A percentile compares a stretch with the other conserved stretches of the same genome.
Conservation (phyloP, 1,140 invertebrate genomes). For the Drosophila jambulina region DNA sequence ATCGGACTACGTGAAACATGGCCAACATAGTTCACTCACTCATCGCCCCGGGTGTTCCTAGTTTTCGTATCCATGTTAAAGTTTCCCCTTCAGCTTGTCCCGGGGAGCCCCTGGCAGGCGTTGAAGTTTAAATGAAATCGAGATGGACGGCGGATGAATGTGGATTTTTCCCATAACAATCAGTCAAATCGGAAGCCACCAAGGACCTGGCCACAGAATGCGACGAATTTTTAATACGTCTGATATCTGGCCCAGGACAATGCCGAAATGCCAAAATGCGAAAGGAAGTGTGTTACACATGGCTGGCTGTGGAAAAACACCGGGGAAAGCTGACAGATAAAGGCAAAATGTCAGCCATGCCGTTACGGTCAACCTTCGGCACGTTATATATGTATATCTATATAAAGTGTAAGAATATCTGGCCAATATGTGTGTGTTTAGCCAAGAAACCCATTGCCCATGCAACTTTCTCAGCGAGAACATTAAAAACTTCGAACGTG, state of each 20-base stretch:
- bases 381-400: not conserved
- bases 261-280: constrained; percentile 20
- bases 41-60: constrained; percentile 10
- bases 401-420: not conserved
- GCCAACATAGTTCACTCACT: constrained; percentile 17
- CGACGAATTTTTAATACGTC: constrained; percentile 34
- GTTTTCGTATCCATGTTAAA: constrained; percentile 21
- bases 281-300: constrained; percentile 37
- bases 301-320: constrained; percentile 24
- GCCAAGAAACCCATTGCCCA: constrained; percentile 62
- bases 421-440: constrained; percentile 48
- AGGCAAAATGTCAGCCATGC: constrained; percentile 29
- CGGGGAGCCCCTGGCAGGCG: constrained; percentile 13
- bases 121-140: constrained; percentile 33
- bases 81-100: constrained; percentile 8
- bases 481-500: constrained; percentile 59
- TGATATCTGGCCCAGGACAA: constrained; percentile 21
- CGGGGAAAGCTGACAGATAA: constrained; percentile 38
- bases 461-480: constrained; percentile 29
- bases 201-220: constrained; percentile 16
- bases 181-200: constrained; percentile 23
- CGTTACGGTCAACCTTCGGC: constrained; percentile 21
- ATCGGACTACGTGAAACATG: constrained; percentile 20
- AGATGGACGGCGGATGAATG: not conserved
- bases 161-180: constrained; percentile 23